Evolutionary conservation across 2,797 vertebrate species (phyloP).

Genomic region (Gambusia yucatana): DNA sequence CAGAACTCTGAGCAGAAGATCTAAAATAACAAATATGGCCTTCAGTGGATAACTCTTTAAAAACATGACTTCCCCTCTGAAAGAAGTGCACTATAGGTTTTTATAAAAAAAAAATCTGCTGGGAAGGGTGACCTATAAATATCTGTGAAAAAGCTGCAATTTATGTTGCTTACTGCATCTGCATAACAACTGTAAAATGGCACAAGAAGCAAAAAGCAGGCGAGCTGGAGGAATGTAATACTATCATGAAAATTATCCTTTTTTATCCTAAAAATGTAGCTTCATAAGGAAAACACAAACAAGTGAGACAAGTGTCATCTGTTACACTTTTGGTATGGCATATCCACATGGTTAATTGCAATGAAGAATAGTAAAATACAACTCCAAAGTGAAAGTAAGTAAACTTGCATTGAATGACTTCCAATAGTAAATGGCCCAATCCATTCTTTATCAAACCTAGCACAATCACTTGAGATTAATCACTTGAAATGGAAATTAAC

Average conservation of each 20-base stretch:
- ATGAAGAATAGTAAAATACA: background rate
- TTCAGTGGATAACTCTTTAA: constrained; percentile 24
- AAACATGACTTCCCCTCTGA: background rate
- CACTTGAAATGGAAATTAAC: background rate
- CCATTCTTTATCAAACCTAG: background rate
- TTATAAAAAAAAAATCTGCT: too few relatives aligned
- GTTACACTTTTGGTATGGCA: background rate
- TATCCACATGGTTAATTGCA: background rate
- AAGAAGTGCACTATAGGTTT: background rate
- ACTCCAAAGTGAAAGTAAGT: background rate
- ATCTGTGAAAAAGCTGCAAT: background rate
- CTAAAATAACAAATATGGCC: constrained; percentile 40
- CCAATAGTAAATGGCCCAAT: background rate
- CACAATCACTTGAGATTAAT: background rate
- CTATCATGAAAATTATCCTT: background rate
- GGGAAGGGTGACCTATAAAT: background rate
- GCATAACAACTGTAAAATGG: background rate
- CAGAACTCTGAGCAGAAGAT: constrained; percentile 26
- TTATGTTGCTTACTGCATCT: background rate
- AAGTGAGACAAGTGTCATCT: background rate
- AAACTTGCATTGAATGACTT: background rate
- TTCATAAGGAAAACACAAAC: background rate
- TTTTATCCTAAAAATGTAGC: background rate
- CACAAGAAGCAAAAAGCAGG: background rate
- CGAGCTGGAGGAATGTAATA: background rate